Percentiles rank a stretch among this genome's conserved stretches.
Conservation (phyloP, 2,888 invertebrate genomes). For the Paralinhomoeus sp. region DNA sequence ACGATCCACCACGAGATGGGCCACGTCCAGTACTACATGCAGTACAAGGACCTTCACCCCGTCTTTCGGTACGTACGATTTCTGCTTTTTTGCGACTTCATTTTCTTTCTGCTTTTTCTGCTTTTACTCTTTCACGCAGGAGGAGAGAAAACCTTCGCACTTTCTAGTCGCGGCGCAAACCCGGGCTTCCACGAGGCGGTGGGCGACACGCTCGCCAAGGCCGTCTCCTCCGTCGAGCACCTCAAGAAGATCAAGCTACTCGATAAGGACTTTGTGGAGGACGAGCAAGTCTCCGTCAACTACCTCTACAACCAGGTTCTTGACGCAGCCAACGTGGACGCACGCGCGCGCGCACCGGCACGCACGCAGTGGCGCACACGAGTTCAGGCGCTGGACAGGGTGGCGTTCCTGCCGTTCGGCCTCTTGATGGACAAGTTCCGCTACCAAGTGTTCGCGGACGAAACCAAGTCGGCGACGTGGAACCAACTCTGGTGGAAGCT, state of each 20-base stretch:
- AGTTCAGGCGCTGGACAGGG: slow-evolving; percentile 57
- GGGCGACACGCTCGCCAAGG: slow-evolving; percentile 46
- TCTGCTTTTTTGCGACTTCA: too few species aligned
- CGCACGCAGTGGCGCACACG: too few species aligned
- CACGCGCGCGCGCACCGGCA: too few species aligned
- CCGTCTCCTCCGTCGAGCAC: slow-evolving; percentile 41
- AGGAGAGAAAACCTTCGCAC: too few species aligned
- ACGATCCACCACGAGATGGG: slow-evolving; percentile 70
- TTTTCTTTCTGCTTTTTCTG: too few species aligned
- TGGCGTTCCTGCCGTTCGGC: slow-evolving; percentile 60
- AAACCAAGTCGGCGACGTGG: slow-evolving; percentile 45
- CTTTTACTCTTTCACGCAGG: too few species aligned
- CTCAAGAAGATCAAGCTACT: slow-evolving; percentile 40
- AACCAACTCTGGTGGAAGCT: slow-evolving; percentile 71
- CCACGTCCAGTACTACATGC: slow-evolving; percentile 49
- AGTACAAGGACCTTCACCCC: slow-evolving; percentile 46
- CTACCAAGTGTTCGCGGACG: slow-evolving; percentile 58
- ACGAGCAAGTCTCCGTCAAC: slow-evolving; percentile 51
- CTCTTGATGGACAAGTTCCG: slow-evolving; percentile 61
- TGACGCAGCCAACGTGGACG: too few species aligned
- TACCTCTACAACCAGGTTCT: slow-evolving; percentile 40
- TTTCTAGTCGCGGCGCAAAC: slow-evolving; percentile 5
- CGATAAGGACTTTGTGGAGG: slow-evolving; percentile 34
- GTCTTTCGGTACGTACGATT: not conserved
- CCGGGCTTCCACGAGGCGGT: slow-evolving; percentile 21